Base-by-base conservation (phyloP, 2,888 invertebrate species). In the Rhimphoctona megacephalus region DNA sequence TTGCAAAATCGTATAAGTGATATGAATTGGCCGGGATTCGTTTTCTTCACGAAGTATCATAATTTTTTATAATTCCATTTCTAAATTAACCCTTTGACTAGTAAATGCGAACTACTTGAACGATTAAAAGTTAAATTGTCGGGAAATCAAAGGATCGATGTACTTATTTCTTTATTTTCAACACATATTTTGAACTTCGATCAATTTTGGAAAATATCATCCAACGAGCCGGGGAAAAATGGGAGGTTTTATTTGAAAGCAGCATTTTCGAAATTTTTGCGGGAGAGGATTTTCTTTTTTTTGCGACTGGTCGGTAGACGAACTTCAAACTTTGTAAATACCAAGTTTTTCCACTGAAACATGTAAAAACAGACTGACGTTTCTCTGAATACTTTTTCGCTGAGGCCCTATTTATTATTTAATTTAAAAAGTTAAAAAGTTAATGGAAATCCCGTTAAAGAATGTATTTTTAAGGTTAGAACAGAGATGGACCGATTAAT, bases 301-400 rank as follows among this genome's bases (percentile, higher is more conserved):
- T 33, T 22, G 52, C 46, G 46, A 64, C 49, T 66, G 77, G 64
- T 66, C 77, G 64, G 49, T 66, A 17, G 67, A 67, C 17, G 25
- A 78, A 67, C 78, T 67, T 77, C 66, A 77, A 77, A 77, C 78
- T 78, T 78, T 78, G 25, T 25, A 17, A 78, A 39, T 11, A 33
- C 36, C 22, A 39, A 57, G 33, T 57, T 57, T 79, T 22, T 70
- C 46, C 39, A 70, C 70, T 78, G 78, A 66, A 67, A 67, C 66
- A 64, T 39, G 76, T 77, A 64, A 72, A 69, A 46, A 78, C 22
- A 66, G 66, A 17, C n/a, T 46, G 5, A 33, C 77, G 61, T 66
- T 61, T 46, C 46, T 46, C 70, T 30, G 6, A 49, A 33, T 66
- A 9, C 43, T 77, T 33, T 46, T 66, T n/a, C 49, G n/a, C 52